Evolutionary conservation across 2,888 invertebrate species (phyloP).

Genomic region (Xestia xanthographa): DNA sequence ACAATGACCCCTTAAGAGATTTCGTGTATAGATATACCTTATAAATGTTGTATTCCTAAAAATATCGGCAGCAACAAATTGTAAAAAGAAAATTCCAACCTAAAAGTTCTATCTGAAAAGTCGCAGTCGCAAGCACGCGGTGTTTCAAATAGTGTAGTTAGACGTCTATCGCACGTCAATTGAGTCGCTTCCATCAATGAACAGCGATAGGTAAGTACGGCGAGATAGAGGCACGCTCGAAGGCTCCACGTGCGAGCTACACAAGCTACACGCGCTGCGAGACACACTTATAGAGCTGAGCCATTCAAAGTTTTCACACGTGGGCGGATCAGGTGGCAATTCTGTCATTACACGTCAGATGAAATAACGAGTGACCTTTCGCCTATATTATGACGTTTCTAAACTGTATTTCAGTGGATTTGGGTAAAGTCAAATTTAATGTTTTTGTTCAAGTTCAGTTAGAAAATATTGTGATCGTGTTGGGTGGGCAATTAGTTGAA

Average conservation of each 20-base stretch:
- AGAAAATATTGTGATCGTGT: neutral
- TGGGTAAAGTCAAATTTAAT: neutral
- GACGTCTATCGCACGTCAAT: neutral
- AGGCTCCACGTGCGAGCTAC: slow-evolving; percentile 38
- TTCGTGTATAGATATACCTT: too few species aligned
- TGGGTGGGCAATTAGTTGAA: neutral
- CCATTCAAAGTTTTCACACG: slow-evolving; percentile 20
- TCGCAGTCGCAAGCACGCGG: neutral
- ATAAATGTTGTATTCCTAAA: neutral
- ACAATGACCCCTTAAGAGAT: too few species aligned
- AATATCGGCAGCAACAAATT: neutral
- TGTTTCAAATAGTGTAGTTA: neutral
- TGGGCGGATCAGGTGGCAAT: slow-evolving; percentile 14
- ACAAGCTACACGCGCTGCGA: slow-evolving; percentile 24
- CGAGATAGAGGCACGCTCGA: slow-evolving; percentile 7
- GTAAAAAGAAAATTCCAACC: neutral
- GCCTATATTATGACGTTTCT: neutral
- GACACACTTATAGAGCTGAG: slow-evolving; percentile 28
- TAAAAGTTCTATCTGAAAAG: neutral
- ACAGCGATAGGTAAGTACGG: slow-evolving; percentile 7
- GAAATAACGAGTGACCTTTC: slow-evolving; percentile 19
- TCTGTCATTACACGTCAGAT: neutral
- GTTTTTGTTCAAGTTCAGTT: neutral
- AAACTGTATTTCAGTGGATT: neutral
- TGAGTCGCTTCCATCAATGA: slow-evolving; percentile 5